phyloP scores from a whole-genome alignment of 23 tunicate genomes.

The Halocynthia roretzi region DNA sequence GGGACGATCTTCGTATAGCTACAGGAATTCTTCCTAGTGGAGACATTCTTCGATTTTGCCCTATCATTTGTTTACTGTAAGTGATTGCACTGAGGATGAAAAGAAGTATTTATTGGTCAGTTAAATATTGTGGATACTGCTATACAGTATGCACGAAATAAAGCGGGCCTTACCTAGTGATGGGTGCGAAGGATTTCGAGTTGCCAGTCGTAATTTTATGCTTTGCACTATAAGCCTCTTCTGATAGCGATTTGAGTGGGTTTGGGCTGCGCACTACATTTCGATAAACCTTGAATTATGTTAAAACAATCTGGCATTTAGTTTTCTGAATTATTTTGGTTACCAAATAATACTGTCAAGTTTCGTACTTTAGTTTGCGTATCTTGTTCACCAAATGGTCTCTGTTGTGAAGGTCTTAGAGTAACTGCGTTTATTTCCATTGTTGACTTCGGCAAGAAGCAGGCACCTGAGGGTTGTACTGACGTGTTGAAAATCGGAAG shows the following conservation, averaged over 20 bases:
- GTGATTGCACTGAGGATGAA: too few species aligned
- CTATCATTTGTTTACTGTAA: neutral
- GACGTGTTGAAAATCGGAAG: too few species aligned
- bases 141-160: too few species aligned
- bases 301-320: neutral
- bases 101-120: too few species aligned
- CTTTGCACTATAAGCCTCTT: too few species aligned
- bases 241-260: slow-evolving; percentile 19
- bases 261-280: slow-evolving; percentile 21
- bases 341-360: too few species aligned
- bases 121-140: too few species aligned
- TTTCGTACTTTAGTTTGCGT: neutral
- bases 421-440: slow-evolving; percentile 48
- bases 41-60: slow-evolving; percentile 39
- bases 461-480: slow-evolving; percentile 20
- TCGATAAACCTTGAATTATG: slow-evolving; percentile 15
- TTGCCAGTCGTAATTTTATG: too few species aligned
- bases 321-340: too few species aligned
- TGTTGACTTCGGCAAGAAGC: slow-evolving; percentile 47
- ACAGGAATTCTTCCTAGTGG: slow-evolving; percentile 57
- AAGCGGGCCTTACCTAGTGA: too few species aligned
- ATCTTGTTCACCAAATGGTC: slow-evolving; percentile 64
- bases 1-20: slow-evolving; percentile 37
- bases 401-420: slow-evolving; percentile 33
- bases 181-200: too few species aligned